Base-by-base conservation (phyloP, 35 echinoderm and acorn worm genomes). In the Strongylocentrotus purpuratus region DNA sequence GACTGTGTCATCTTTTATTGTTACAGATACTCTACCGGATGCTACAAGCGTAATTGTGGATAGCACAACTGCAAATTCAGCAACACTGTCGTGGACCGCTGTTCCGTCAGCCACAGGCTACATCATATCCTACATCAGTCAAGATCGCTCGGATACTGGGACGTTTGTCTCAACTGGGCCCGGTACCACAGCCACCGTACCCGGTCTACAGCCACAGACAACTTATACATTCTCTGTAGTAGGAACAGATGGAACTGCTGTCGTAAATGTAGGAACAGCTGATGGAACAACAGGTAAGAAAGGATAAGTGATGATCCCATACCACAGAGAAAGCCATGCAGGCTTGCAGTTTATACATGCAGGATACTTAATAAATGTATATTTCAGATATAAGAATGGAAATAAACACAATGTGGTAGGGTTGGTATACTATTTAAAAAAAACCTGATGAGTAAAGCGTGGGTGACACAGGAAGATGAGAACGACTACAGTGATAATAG, bases 61-160 rank as follows among this genome's bases (percentile, higher is more conserved):
- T 13, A 46, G 91, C 45, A 93, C 91, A 46, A 93, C 91, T 47
- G 0, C 46, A 18, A 93, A 93, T 58, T 28, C 91, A 58, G 91
- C 91, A 22, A 58, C 45, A 12, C 91, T 93, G 4, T 50, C 91
- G 1, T 93, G 91, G 91, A 93, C 91, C 10, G 9, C 48, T 31
- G 48, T 20, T 7, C 46, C 28, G 91, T 13, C 46, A 58, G 91
- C 91, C 35, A 58, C 48, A 22, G 41, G 31, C 31, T 93, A 93
- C 91, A 8, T 50, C 4, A 93, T 93, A 25, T 93, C 91, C 6
- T 93, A 93, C 48, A 93, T 93, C 91, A 93, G 91, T 46, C 46
- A 50, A 50, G 91, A 93, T 46, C 18, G 91, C 13, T 46, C 91
- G 0, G 18, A 93, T 33, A 58, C 91, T 46, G 91, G 91, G 46